A percentile compares a stretch with the other conserved stretches of the same genome.
Evolutionary conservation across 1,140 invertebrate genomes (phyloP).

Genomic region (Rhopalosiphum padi): DNA sequence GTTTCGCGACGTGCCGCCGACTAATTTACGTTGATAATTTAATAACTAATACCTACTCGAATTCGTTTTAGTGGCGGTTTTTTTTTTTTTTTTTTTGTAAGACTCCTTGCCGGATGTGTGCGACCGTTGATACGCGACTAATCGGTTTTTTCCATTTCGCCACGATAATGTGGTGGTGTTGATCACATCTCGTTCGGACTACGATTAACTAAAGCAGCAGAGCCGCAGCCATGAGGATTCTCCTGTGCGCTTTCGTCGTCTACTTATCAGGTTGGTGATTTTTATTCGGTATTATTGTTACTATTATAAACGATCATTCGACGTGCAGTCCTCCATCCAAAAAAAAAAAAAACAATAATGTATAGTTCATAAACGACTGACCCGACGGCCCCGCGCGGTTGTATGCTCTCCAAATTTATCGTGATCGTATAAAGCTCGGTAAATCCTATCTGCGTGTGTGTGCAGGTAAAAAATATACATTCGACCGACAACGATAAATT

Average conservation of each 20-base stretch:
- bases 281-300: background rate
- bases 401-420: constrained; percentile 8
- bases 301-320: background rate
- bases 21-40: background rate
- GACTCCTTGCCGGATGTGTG: background rate
- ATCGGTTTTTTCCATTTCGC: background rate
- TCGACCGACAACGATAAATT: constrained; percentile 51
- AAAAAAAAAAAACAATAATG: background rate
- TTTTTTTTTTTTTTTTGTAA: background rate
- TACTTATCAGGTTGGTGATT: constrained; percentile 40
- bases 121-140: background rate
- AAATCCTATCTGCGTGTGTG: background rate
- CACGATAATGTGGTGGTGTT: constrained; percentile 7
- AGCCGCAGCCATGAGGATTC: constrained; percentile 44
- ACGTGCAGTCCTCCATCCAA: background rate
- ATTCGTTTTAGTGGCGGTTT: background rate
- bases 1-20: no score
- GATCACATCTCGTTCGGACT: background rate
- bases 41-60: background rate
- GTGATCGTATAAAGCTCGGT: constrained; percentile 36
- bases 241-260: constrained; percentile 49
- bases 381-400: background rate
- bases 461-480: background rate
- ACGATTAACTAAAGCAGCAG: background rate
- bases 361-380: background rate